Conservation (phyloP, 2,113 vertebrate species). For the Tyto alba region DNA sequence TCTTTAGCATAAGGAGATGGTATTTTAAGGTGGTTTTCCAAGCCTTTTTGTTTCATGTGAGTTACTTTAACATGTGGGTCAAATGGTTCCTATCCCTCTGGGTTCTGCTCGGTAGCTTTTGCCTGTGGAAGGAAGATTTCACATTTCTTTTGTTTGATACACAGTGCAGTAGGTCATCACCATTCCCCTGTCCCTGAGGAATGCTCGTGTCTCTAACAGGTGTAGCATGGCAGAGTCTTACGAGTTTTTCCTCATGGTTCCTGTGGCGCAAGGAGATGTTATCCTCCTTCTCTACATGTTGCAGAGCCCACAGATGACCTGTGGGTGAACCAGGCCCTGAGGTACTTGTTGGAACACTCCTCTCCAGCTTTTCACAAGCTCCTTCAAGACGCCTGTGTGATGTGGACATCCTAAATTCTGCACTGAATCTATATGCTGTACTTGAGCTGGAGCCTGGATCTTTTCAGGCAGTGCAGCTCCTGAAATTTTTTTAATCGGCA, state of each 20-base stretch:
- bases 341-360: background rate
- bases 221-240: background rate
- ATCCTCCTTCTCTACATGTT: background rate
- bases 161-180: background rate
- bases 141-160: background rate
- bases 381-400: background rate
- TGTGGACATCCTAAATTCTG: background rate
- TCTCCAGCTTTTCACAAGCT: background rate
- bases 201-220: background rate
- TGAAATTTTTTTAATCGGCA: background rate
- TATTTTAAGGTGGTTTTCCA: background rate
- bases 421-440: background rate
- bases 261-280: background rate
- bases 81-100: background rate
- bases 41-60: background rate
- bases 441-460: background rate
- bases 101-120: background rate
- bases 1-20: background rate
- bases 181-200: background rate
- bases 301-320: background rate
- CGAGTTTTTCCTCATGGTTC: background rate
- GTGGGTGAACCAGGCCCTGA: background rate
- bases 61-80: background rate
- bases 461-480: background rate
- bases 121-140: background rate